Evolutionary conservation across 1,140 invertebrate species (phyloP), one percentile per base, ranked within the genome.

Genomic region (Ridgeia piscesae): DNA sequence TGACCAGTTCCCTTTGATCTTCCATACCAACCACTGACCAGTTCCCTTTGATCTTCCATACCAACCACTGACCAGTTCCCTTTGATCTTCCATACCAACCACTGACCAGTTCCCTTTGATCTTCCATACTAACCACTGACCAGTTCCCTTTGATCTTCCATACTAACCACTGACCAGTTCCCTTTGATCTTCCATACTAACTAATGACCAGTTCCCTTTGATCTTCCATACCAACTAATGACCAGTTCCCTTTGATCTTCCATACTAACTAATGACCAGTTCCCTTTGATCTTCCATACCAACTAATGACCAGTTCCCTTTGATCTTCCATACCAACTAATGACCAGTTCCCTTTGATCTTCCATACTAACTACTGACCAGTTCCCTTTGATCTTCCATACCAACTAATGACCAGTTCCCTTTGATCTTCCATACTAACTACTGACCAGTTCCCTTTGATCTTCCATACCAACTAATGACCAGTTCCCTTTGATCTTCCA

Each of bases 1-100:
- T 94, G 95, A 98, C 97, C 93, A 97, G 96, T 94, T 99, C 99
- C 92, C 99, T 96, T 95, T 99, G 98, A 95, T 99, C 99, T 94
- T 99, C 99, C 93, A n/a, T n/a, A n/a, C n/a, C n/a, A n/a, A n/a
- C n/a, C n/a, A 94, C 94, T 94, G 95, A 98, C 97, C 93, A 97
- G 96, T 94, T 99, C 99, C 92, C 99, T 96, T 95, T 99, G 98
- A 95, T 99, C 99, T 94, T 99, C 99, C 93, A n/a, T n/a, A n/a
- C n/a, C n/a, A n/a, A n/a, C n/a, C n/a, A 94, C 94, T 94, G 95
- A 98, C 97, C 93, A 97, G 96, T 94, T 99, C 99, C 92, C 99
- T 96, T 95, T 99, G 98, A 95, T 99, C 99, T 94, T 99, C 99
- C 93, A n/a, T n/a, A n/a, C n/a, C n/a, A n/a, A n/a, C n/a, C n/a